Conservation (phyloP, 2,888 invertebrate genomes). For the Amphipoea lucens region DNA sequence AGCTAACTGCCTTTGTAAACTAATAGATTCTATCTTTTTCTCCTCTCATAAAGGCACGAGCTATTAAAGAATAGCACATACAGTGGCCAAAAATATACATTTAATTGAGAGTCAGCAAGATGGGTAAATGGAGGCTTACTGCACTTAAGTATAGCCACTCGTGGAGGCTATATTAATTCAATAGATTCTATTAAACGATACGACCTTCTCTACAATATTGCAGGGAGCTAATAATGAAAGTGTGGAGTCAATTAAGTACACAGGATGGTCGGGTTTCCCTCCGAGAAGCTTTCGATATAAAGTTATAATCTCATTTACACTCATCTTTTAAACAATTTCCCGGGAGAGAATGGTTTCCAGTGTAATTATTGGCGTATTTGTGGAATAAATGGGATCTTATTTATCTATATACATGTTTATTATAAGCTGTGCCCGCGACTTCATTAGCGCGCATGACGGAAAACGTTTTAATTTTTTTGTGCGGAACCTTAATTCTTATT, state of each 20-base stretch:
- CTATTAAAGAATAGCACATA: not conserved
- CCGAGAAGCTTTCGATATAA: slow-evolving; percentile 46
- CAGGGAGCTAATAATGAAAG: slow-evolving; percentile 20
- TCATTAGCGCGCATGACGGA: too few species aligned
- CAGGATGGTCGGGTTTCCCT: slow-evolving; percentile 24
- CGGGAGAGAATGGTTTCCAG: slow-evolving; percentile 29
- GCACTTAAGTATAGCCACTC: not conserved
- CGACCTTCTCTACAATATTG: slow-evolving; percentile 24
- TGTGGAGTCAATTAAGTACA: slow-evolving; percentile 25
- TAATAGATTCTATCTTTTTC: not conserved
- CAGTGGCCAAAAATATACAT: not conserved
- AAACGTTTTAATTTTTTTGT: too few species aligned
- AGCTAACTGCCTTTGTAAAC: not conserved
- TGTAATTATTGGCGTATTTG: slow-evolving; percentile 21
- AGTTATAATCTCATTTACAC: slow-evolving; percentile 61
- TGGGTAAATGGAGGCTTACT: not conserved
- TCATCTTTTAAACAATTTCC: slow-evolving; percentile 42
- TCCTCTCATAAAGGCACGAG: not conserved
- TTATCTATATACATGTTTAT: too few species aligned
- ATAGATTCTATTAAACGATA: slow-evolving; percentile 48
- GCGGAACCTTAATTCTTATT: too few species aligned
- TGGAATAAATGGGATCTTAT: not conserved
- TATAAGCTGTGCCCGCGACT: too few species aligned
- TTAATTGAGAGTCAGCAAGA: not conserved
- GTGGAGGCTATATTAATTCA: not conserved